Evolutionary conservation across 2,888 invertebrate species (phyloP).

Genomic region (Mantis religiosa): DNA sequence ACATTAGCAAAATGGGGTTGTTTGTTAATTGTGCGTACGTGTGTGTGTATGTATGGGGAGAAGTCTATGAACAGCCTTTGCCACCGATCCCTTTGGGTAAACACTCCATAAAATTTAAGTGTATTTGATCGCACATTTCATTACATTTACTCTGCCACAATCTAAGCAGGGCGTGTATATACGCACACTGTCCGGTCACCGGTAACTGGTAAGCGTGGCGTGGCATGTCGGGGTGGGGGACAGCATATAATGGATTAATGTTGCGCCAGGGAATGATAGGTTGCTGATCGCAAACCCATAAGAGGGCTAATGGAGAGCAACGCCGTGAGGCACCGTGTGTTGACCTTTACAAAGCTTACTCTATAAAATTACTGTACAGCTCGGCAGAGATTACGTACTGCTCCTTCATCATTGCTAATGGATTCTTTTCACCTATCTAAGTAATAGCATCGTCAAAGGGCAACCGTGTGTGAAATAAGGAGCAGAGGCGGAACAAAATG

Average conservation of each 20-base stretch:
- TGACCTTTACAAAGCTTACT: not conserved
- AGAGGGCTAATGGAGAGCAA: not conserved
- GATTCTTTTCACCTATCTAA: not conserved
- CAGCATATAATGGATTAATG: not conserved
- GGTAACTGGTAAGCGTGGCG: too few species aligned
- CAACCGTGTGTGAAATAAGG: not conserved
- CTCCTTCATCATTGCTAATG: not conserved
- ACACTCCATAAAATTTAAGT: conserved; percentile 6
- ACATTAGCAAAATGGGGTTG: not conserved
- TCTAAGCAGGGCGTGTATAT: not conserved
- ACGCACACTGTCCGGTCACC: not conserved
- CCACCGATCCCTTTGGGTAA: not conserved
- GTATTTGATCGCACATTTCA: not conserved
- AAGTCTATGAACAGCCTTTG: not conserved
- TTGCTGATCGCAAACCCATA: not conserved
- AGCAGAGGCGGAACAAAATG: too few species aligned
- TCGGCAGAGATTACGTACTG: not conserved
- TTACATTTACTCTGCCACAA: not conserved
- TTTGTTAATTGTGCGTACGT: not conserved
- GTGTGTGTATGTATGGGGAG: not conserved
- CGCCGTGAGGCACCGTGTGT: not conserved
- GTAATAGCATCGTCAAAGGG: not conserved
- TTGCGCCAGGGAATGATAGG: not conserved
- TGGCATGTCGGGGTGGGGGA: too few species aligned
- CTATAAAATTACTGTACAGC: not conserved